Percentiles rank a stretch among this genome's conserved stretches.
phyloP scores from a whole-genome alignment of 2,113 vertebrate species.

The Salvelinus fontinalis region DNA sequence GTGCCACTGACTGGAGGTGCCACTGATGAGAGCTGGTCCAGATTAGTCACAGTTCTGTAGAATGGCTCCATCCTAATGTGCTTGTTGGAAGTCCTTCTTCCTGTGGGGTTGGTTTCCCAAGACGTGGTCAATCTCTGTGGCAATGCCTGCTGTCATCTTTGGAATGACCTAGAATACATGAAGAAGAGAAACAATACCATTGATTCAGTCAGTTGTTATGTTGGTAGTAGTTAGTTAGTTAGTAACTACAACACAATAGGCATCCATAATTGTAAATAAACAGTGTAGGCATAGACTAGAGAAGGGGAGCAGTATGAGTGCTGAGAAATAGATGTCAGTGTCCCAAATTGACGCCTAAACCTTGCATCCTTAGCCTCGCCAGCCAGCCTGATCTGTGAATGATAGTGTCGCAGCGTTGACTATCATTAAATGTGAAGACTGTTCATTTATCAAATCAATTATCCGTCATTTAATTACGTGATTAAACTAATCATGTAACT shows the following conservation, averaged over 20 bases:
- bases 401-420: too few species aligned
- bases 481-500: too few species aligned
- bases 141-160: constrained; percentile 93
- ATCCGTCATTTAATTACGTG: too few species aligned
- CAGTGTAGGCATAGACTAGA: too few species aligned
- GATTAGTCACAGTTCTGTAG: constrained; percentile 37
- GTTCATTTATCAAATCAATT: too few species aligned
- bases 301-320: too few species aligned
- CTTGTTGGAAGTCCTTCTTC: constrained; percentile 86
- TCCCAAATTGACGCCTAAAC: too few species aligned
- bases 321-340: too few species aligned
- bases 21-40: constrained; percentile 16
- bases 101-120: constrained; percentile 92
- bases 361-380: too few species aligned
- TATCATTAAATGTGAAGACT: too few species aligned
- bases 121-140: constrained; percentile 90
- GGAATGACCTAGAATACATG: constrained; percentile 84
- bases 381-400: too few species aligned
- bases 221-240: not conserved
- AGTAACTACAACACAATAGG: not conserved
- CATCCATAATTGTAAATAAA: too few species aligned
- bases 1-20: constrained; percentile 59
- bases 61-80: constrained; percentile 55
- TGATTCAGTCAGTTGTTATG: not conserved
- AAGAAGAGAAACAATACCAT: not conserved